phyloP scores from a whole-genome alignment of 2,113 vertebrate genomes.

The Vimba vimba region DNA sequence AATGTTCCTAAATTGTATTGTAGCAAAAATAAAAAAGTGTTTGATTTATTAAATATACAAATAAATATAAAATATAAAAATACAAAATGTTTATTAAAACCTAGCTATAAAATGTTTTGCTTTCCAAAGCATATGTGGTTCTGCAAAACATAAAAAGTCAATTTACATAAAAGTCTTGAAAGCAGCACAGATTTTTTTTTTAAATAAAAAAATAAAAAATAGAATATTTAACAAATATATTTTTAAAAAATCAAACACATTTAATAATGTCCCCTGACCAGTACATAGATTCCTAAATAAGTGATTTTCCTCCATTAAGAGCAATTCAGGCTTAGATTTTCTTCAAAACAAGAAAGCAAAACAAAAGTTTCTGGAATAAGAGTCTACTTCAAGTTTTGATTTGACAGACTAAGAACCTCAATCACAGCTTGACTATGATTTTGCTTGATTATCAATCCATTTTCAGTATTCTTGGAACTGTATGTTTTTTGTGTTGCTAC shows the following conservation, averaged over 20 bases:
- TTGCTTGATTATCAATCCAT: conserved; percentile 14
- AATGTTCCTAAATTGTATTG: not conserved
- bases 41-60: no score
- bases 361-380: not conserved
- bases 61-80: no score
- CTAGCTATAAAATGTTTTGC: no score
- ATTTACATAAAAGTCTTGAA: not conserved
- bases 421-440: not conserved
- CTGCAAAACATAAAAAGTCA: not conserved
- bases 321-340: not conserved
- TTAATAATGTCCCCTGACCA: not conserved
- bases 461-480: not conserved
- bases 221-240: not conserved
- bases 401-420: not conserved
- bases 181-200: not conserved
- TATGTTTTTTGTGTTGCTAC: not conserved
- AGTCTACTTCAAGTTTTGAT: not conserved
- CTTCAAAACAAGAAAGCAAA: not conserved
- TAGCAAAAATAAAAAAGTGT: no score
- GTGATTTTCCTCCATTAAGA: not conserved
- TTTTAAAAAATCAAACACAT: not conserved
- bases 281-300: not conserved
- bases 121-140: not conserved
- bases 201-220: not conserved
- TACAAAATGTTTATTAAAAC: no score